A percentile compares a stretch with the other conserved stretches of the same genome.
phyloP scores from a whole-genome alignment of 2,113 vertebrate genomes.

The Pomatostomus ruficeps region DNA sequence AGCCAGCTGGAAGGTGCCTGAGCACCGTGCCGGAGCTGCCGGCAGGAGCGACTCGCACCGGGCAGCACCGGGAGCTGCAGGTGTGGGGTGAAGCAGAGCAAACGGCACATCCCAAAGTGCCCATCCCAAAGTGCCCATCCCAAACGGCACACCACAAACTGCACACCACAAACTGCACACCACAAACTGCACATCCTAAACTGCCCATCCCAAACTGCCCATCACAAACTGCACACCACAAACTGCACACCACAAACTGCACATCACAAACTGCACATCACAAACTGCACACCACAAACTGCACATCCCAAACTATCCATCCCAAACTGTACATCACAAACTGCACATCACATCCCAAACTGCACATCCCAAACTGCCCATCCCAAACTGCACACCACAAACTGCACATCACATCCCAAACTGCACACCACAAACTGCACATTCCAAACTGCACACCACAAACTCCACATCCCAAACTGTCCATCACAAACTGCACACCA shows the following conservation, averaged over 20 bases:
- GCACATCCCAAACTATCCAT: too few relatives aligned
- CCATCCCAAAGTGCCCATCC: too few relatives aligned
- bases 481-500: not conserved
- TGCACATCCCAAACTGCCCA: not conserved
- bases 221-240: too few relatives aligned
- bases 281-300: not conserved
- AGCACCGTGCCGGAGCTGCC: fast-evolving
- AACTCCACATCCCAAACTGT: too few relatives aligned
- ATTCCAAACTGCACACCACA: not conserved
- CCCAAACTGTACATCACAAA: not conserved
- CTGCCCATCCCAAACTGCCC: too few relatives aligned
- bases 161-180: not conserved
- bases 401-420: too few relatives aligned
- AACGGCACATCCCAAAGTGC: not conserved
- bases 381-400: not conserved
- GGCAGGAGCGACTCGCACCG: fast-evolving
- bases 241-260: not conserved
- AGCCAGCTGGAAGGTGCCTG: not conserved
- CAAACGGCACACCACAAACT: not conserved
- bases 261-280: too few relatives aligned
- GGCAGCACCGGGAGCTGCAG: not conserved
- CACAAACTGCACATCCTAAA: too few relatives aligned
- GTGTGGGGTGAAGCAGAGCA: not conserved
- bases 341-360: too few relatives aligned
- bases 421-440: not conserved